Evolutionary conservation across 1,140 invertebrate genomes (phyloP), one percentile per base, ranked within the genome.

Genomic region (Oncopodura yosiiana): DNA sequence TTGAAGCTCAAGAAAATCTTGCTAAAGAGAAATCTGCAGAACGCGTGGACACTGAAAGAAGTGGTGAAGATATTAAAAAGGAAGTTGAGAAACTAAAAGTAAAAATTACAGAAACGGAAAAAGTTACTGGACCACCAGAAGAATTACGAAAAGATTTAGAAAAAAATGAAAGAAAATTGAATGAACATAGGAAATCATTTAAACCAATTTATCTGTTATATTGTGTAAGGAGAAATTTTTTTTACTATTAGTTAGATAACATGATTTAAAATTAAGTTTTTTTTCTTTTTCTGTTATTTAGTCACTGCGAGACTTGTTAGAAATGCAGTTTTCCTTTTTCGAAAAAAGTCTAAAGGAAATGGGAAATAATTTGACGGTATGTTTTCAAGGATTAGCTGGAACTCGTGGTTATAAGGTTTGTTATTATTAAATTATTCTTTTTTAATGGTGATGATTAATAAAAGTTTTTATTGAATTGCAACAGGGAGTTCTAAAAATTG

Each of bases 401-500:
- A 30, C 52, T 16, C 23, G 60, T n/a, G 48, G 52, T 2, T 61
- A 61, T 16, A 39, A 58, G 18, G 60, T 61, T 30, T 30, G 38
- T 50, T 21, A 19, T 29, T 8, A 36, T 39, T 50, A 8, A 12
- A 21, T 18, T 8, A 42, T 26, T 5, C 14, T 41, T 52, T 12
- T 26, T 39, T 19, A 29, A 45, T 19, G 21, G 46, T 41, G 9
- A 14, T 50, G 45, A 9, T 46, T 29, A 14, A 49, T 42, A 50
- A 51, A 34, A 34, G 3, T 38, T 14, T 21, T 14, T 34, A 37
- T 46, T 21, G 38, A 29, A 32, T 26, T 53, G 26, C 14, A 49
- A 12, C 26, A 62, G 57, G 61, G 61, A 3, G 27, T 26, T 5
- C 34, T 63, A 12, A 16, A 48, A 6, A 49, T 63, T 30, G 61